Conservation (phyloP, 1,140 invertebrate species). For the Drosophila parvula region DNA sequence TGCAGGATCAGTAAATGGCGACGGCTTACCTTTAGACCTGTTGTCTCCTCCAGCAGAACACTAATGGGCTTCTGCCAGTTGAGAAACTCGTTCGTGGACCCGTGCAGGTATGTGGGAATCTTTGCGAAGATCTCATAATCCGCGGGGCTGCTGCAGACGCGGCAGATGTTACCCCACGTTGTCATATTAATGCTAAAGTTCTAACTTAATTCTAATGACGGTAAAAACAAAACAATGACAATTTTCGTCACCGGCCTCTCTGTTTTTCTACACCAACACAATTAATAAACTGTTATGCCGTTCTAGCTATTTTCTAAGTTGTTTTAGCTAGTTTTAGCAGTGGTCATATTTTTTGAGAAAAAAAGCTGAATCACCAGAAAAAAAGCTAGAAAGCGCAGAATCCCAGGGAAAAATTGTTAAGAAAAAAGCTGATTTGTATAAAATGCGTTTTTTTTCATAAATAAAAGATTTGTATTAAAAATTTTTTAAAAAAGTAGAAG, state of each 20-base stretch:
- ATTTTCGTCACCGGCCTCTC: conserved; percentile 14
- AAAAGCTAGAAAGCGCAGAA: no score
- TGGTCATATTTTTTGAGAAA: no score
- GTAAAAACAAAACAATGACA: conserved; percentile 12
- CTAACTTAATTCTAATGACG: conserved; percentile 34
- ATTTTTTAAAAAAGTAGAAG: no score
- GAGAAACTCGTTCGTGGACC: conserved; percentile 75
- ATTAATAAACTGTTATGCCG: neutral
- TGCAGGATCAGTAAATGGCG: no score
- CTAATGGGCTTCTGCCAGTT: conserved; percentile 80
- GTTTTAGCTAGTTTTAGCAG: neutral
- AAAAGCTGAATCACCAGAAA: no score
- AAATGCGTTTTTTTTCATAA: no score
- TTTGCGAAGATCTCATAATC: conserved; percentile 80
- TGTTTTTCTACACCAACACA: conserved; percentile 2
- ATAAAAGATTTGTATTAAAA: no score
- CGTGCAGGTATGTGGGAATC: conserved; percentile 80
- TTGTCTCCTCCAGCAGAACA: conserved; percentile 73
- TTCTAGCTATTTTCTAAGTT: neutral
- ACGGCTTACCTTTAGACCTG: conserved; percentile 67
- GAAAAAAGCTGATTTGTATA: no score
- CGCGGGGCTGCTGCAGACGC: conserved; percentile 77
- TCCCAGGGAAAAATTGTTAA: no score
- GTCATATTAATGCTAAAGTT: conserved; percentile 52
- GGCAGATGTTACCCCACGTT: conserved; percentile 76